Evolutionary conservation across 2,797 vertebrate species (phyloP), one percentile per base, ranked within the genome.

Genomic region (Xenopus petersii): DNA sequence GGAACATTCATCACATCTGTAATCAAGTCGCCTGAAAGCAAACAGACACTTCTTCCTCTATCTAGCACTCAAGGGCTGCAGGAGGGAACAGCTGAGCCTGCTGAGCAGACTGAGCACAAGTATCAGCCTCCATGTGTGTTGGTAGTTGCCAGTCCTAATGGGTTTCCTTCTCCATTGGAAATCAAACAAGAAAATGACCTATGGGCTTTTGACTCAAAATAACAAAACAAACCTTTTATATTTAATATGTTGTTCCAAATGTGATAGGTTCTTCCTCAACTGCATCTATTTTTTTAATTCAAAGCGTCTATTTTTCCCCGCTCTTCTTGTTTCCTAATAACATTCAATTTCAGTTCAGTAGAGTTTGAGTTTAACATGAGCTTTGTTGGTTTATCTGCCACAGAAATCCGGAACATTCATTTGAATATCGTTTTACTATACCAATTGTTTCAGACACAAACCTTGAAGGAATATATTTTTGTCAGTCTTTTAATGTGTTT

Each of bases 1-100:
- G 89, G 89, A 82, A 90, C 92, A 0, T 90, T 93, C 54, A 92
- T 94, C 84, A 91, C 93, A 12, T 94, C 93, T 0, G 92, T 94
- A 48, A 92, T 93, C 75, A 94, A 93, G 81, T 84, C 91, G 26
- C 88, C 92, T 12, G 93, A 94, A 83, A 80, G 84, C 1, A 92
- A 93, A 84, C 85, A 82, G 64, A 64, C 80, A 30, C 70, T 83
- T 2, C 0, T 51, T 2, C 47, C 62, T 21, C 2, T 59, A n/a
- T 58, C 64, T 12, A 65, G 10, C 46, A 69, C 47, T 48, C 79
- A 86, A 15, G 86, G 81, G 67, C 70, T 11, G 15, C 84, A 83
- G 42, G 89, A 84, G 26, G 54, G 48, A 0, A 79, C 84, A 30
- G 75, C 72, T 21, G 73, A 81, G 36, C 73, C 73, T 42, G 73